A percentile compares a stretch with the other conserved stretches of the same genome.
Evolutionary conservation across 2,113 vertebrate species (phyloP).

Genomic region (Macaca nemestrina): DNA sequence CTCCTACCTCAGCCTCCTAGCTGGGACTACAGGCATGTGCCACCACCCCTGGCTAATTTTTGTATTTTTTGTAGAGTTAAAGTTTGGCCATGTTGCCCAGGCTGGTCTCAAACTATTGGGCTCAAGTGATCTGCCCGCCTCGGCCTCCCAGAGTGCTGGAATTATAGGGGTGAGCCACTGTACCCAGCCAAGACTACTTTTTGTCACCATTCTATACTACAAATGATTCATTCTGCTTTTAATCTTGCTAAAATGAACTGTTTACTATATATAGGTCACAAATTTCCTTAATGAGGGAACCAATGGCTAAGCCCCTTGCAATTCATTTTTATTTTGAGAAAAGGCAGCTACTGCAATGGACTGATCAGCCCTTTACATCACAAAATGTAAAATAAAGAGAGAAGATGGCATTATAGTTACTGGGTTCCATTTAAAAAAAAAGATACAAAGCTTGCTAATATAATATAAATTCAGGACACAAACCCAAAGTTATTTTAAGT

Average conservation of each 20-base stretch:
- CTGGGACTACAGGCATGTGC: too few relatives aligned
- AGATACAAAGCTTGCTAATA: neutral
- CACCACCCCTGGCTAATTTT: too few relatives aligned
- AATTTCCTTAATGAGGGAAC: neutral
- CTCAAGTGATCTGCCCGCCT: too few relatives aligned
- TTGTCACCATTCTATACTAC: neutral
- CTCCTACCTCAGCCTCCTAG: too few relatives aligned
- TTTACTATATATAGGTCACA: neutral
- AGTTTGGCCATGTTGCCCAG: too few relatives aligned
- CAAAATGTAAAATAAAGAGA: slow-evolving; percentile 20
- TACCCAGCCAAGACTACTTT: too few relatives aligned
- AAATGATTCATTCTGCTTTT: slow-evolving; percentile 1
- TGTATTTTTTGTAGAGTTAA: too few relatives aligned
- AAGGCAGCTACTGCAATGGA: neutral
- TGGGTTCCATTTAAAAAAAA: neutral
- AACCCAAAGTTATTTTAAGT: neutral
- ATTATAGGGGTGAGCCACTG: too few relatives aligned
- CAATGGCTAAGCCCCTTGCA: neutral
- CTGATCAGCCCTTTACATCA: neutral
- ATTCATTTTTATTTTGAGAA: slow-evolving; percentile 53
- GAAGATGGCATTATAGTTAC: neutral
- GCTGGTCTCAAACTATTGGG: too few relatives aligned
- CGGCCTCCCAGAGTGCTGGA: too few relatives aligned
- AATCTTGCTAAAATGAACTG: slow-evolving; percentile 15
- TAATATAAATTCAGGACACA: neutral